Evolutionary conservation across 2,113 vertebrate genomes (phyloP).

Genomic region (Orcinus orca): DNA sequence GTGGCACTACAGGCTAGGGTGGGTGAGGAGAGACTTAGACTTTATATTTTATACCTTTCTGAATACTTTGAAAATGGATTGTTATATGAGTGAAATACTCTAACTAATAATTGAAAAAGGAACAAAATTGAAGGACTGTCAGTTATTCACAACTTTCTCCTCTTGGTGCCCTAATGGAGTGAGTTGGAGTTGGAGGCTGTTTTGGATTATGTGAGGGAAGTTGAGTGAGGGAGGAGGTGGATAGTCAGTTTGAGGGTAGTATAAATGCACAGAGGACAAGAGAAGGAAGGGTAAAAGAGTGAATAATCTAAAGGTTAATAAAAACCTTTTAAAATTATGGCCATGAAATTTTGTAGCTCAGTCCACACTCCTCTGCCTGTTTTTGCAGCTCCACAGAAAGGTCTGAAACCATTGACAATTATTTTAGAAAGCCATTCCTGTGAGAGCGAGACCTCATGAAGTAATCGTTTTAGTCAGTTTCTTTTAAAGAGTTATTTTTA

Average conservation of each 20-base stretch:
- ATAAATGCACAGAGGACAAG: background rate
- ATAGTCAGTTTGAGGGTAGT: background rate
- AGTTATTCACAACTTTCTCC: background rate
- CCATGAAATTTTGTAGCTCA: background rate
- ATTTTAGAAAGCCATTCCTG: background rate
- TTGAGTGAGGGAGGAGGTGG: background rate
- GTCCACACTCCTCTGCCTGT: background rate
- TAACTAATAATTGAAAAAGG: background rate
- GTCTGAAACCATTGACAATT: background rate
- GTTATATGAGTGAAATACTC: background rate
- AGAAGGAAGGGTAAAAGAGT: background rate
- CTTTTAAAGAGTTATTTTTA: background rate
- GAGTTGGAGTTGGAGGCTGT: background rate
- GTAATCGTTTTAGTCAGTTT: background rate
- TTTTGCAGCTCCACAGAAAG: background rate
- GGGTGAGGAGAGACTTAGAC: background rate
- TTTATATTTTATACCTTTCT: background rate
- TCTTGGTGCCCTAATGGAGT: background rate
- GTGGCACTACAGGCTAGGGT: background rate
- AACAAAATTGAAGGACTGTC: background rate
- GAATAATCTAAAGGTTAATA: background rate
- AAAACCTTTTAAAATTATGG: background rate
- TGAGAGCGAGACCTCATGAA: background rate
- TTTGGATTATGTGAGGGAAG: background rate
- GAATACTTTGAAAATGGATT: background rate